A percentile compares a stretch with the other conserved stretches of the same genome.
Conservation (phyloP, 2,113 vertebrate species). For the Panurus biarmicus region DNA sequence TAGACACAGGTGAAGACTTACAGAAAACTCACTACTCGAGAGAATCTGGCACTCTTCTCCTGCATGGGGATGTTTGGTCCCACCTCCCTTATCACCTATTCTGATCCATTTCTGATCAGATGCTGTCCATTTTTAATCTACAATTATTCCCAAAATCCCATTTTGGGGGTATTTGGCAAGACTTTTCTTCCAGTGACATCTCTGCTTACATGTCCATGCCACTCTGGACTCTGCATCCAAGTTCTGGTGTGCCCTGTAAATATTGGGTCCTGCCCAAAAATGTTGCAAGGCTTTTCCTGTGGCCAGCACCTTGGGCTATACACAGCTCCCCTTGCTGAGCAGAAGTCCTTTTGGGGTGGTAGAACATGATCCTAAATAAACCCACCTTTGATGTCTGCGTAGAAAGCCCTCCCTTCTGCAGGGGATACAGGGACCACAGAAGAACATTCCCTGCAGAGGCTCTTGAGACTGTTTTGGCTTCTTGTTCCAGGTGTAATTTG, state of each 20-base stretch:
- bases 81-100: not conserved
- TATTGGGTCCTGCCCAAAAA: not conserved
- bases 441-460: not conserved
- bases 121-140: not conserved
- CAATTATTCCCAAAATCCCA: not conserved
- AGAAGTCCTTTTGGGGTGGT: not conserved
- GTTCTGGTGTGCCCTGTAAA: not conserved
- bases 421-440: not conserved
- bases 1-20: not conserved
- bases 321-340: not conserved
- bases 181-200: not conserved
- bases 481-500: not conserved
- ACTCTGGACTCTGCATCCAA: not conserved
- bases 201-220: not conserved
- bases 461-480: not conserved
- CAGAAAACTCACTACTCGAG: not conserved
- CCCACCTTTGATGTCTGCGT: not conserved
- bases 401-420: not conserved
- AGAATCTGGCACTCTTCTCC: not conserved
- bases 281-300: fast-evolving
- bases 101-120: not conserved
- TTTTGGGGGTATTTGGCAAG: not conserved
- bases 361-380: not conserved
- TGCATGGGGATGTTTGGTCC: not conserved
- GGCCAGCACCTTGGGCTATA: fast-evolving